Conservation (phyloP, 2,797 vertebrate species). For the Hoplostethus atlanticus region DNA sequence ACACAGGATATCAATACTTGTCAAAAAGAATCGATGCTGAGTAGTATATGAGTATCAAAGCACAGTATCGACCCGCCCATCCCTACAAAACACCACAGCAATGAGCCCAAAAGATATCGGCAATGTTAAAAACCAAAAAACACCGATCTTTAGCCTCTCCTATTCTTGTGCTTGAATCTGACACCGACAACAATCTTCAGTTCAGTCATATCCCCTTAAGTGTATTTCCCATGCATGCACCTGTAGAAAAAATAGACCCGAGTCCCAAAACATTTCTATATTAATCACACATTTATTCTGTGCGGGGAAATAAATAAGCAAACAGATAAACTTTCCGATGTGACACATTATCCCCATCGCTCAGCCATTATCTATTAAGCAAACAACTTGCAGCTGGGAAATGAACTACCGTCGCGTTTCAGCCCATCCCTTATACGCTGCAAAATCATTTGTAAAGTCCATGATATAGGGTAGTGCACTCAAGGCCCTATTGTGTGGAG, state of each 20-base stretch:
- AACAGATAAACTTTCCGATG: neutral
- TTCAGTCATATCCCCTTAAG: too few relatives aligned
- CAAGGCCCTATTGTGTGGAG: conserved; percentile 2
- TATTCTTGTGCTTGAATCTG: too few relatives aligned
- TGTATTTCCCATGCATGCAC: too few relatives aligned
- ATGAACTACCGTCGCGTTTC: neutral
- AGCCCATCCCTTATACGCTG: neutral
- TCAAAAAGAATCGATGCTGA: too few relatives aligned
- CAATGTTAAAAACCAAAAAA: too few relatives aligned
- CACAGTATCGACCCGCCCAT: too few relatives aligned
- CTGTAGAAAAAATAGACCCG: neutral
- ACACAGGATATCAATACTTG: too few relatives aligned
- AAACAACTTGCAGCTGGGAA: neutral
- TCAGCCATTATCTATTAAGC: neutral
- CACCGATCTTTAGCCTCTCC: too few relatives aligned
- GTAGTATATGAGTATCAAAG: too few relatives aligned
- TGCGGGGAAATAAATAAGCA: neutral
- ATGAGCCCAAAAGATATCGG: too few relatives aligned
- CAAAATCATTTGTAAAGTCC: conserved; percentile 7
- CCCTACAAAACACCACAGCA: too few relatives aligned
- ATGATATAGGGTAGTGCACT: neutral
- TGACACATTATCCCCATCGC: neutral
- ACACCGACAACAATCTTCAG: too few relatives aligned
- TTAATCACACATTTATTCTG: neutral
- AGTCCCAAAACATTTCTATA: neutral